Evolutionary conservation across 2,888 invertebrate species (phyloP), one percentile per base, ranked within the genome.

Genomic region (Amiota communis): DNA sequence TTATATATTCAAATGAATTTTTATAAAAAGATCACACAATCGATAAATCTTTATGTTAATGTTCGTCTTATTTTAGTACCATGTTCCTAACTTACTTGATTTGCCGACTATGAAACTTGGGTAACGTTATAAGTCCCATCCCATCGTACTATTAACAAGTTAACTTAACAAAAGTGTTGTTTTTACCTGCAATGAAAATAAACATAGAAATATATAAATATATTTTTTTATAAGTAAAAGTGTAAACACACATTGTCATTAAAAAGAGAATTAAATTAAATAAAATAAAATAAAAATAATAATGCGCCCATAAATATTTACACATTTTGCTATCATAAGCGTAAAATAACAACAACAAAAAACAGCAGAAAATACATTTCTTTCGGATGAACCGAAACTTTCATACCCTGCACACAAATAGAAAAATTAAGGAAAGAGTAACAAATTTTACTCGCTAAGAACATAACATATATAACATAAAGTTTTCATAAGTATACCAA

Each of bases 281-380:
- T 65, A 13, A 63, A 17, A 63, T 4, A 36, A 63, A 36, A 63
- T 9, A 63, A 63, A 11, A 11, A 63, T 13, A 10, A 23, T 13
- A 63, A 63, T 63, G n/a, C 72, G 63, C 20, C 13, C 8, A 63
- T 48, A 67, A 77, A 74, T 78, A 78, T 78, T 77, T 70, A 70
- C 72, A 71, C 61, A 63, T 71, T 69, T 69, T 69, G 61, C 61
- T 49, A 49, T 15, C 71, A 61, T 71, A 36, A 61, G 63, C 61
- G 49, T 12, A 68, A 69, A 13, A 63, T n/a, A 17, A 63, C 36
- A 64, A 51, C 46, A 36, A 72, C 15, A 63, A 51, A 13, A 49
- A n/a, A n/a, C 67, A 53, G n/a, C n/a, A 51, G 59, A 61, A n/a
- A 71, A 36, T 36, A 36, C 36, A 2, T 36, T 36, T 36, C 6